A percentile compares a stretch with the other conserved stretches of the same genome.
Conservation (phyloP, 2,888 invertebrate genomes). For the Microchrysa polita region DNA sequence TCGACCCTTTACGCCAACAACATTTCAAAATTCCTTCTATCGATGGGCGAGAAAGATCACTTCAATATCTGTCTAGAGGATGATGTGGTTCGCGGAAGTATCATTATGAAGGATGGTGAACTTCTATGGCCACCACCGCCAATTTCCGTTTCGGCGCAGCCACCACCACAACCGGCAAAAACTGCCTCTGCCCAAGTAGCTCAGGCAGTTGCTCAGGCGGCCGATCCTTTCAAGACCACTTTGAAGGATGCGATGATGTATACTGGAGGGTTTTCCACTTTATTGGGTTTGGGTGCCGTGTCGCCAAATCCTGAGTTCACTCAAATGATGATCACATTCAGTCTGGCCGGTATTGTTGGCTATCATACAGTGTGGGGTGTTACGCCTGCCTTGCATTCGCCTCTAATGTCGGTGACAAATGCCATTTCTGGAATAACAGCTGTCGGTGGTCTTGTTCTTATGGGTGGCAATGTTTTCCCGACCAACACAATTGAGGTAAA, state of each 20-base stretch:
- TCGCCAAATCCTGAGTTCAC: constrained; percentile 88
- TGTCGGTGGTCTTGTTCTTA: constrained; percentile 86
- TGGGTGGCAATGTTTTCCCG: constrained; percentile 83
- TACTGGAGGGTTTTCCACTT: constrained; percentile 75
- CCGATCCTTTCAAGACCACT: constrained; percentile 76
- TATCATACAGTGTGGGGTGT: constrained; percentile 76
- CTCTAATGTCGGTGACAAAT: constrained; percentile 92
- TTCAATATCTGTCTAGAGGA: constrained; percentile 83
- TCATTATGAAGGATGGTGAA: constrained; percentile 78
- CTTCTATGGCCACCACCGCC: constrained; percentile 84
- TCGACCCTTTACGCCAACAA: constrained; percentile 91
- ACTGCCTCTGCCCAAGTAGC: constrained; percentile 63
- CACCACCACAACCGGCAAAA: constrained; percentile 58
- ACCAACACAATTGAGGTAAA: constrained; percentile 77
- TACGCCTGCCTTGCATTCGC: constrained; percentile 89
- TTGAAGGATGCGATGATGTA: constrained; percentile 74
- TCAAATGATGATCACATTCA: constrained; percentile 87
- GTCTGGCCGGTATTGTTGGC: constrained; percentile 79
- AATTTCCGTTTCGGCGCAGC: constrained; percentile 67
- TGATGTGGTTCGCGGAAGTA: constrained; percentile 86
- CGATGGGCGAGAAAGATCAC: constrained; percentile 71
- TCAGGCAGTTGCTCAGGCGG: constrained; percentile 64
- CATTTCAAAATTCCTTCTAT: constrained; percentile 83
- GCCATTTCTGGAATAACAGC: constrained; percentile 92
- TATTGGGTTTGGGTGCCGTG: constrained; percentile 75